These are phyloP conservation scores for Serranus cabrilla DNA, from an alignment of 2,797 vertebrate species.

Conservation along the genomic window DNA sequence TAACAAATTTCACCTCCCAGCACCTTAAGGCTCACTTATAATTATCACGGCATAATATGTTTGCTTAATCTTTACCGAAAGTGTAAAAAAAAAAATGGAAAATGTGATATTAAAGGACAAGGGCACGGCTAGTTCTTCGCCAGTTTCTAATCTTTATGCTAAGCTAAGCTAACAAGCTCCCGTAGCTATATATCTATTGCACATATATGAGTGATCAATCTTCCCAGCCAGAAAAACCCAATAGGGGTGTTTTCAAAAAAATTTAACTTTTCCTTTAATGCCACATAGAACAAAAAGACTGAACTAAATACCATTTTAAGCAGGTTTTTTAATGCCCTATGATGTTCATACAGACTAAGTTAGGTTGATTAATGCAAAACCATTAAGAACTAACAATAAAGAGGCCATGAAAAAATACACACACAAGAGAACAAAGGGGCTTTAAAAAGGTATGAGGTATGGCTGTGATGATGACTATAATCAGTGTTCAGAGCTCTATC, in stretches of 20 bases:
- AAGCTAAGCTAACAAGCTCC: conserved; percentile 1
- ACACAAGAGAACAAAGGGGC: conserved; percentile 14
- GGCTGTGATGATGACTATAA: conserved; percentile 47
- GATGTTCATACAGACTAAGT: background rate
- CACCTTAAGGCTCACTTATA: background rate
- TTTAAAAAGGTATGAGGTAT: conserved; percentile 23
- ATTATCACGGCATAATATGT: background rate
- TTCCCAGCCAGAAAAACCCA: background rate
- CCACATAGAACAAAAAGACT: background rate
- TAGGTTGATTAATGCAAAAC: conserved; percentile 13
- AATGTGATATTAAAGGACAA: background rate
- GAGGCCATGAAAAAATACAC: background rate
- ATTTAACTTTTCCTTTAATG: background rate
- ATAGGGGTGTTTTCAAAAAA: background rate
- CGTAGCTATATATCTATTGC: background rate
- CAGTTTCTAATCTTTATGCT: background rate
- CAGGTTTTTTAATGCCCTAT: background rate
- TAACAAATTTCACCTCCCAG: background rate
- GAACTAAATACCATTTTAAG: background rate
- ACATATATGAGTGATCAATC: background rate
- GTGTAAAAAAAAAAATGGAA: conserved; percentile 7
- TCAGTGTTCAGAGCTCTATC: conserved; percentile 47
- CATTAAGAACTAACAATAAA: conserved; percentile 8
- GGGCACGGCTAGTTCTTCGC: background rate
- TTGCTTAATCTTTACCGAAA: background rate